Evolutionary conservation across 2,797 vertebrate genomes (phyloP).

Genomic region (Mycteria americana): DNA sequence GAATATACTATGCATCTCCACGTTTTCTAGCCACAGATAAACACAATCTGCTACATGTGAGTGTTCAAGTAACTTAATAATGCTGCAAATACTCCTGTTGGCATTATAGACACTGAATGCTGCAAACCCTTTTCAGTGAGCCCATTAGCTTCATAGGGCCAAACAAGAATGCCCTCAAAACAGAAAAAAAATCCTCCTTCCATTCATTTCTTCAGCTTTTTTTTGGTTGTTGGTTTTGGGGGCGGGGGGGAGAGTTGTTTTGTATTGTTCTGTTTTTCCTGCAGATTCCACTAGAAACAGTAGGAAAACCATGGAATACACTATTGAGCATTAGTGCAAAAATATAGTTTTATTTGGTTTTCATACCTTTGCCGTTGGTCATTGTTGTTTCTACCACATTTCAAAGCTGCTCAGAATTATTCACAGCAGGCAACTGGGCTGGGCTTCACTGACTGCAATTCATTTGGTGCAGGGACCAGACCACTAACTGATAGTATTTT

Average conservation of each 20-base stretch:
- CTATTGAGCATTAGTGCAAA: neutral
- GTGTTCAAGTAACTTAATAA: neutral
- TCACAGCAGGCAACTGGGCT: neutral
- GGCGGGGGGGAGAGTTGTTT: neutral
- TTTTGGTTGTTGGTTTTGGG: neutral
- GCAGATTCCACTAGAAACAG: neutral
- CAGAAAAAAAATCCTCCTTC: neutral
- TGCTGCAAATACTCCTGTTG: neutral
- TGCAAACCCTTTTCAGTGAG: neutral
- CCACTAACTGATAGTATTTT: neutral
- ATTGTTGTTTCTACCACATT: neutral
- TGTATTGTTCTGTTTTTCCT: neutral
- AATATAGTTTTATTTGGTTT: neutral
- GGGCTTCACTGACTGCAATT: neutral
- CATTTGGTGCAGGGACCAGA: neutral
- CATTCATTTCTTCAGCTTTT: neutral
- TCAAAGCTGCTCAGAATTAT: neutral
- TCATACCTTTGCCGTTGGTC: neutral
- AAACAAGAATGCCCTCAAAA: neutral
- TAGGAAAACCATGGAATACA: neutral
- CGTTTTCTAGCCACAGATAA: neutral
- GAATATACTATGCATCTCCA: neutral
- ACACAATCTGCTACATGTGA: neutral
- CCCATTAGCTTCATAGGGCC: neutral
- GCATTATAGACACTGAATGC: neutral